These are phyloP conservation scores for Hypanus sabinus DNA, from an alignment of 2,113 vertebrate genomes.

Conservation along the genomic window DNA sequence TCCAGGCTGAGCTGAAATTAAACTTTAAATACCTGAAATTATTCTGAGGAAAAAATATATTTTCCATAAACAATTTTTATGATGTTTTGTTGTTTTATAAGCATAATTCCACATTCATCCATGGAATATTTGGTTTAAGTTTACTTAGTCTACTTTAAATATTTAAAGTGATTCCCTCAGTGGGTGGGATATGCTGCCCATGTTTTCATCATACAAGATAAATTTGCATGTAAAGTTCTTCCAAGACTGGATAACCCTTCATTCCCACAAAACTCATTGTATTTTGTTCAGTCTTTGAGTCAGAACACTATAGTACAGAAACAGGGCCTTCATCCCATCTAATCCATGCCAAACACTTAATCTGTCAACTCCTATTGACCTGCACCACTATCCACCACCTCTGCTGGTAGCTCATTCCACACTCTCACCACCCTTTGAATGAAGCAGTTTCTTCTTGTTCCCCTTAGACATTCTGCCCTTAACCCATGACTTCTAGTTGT, in stretches of 20 bases:
- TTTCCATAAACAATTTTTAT: not conserved
- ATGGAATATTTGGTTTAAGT: not conserved
- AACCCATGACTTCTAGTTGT: too few species aligned
- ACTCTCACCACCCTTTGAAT: too few species aligned
- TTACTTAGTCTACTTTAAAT: too few species aligned
- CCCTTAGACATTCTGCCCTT: too few species aligned
- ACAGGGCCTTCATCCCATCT: too few species aligned
- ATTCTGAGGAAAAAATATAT: not conserved
- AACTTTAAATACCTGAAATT: not conserved
- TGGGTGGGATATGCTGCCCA: conserved; percentile 56
- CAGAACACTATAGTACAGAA: too few species aligned
- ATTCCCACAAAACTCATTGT: not conserved
- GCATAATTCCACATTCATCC: not conserved
- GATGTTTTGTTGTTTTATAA: not conserved
- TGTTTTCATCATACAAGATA: not conserved
- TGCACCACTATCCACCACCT: too few species aligned
- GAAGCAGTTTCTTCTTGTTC: too few species aligned
- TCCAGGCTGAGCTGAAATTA: not conserved
- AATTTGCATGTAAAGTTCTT: not conserved
- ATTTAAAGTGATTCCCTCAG: too few species aligned
- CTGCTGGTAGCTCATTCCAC: too few species aligned
- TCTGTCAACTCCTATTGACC: too few species aligned
- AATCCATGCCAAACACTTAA: too few species aligned
- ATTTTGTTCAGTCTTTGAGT: not conserved
- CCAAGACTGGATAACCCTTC: not conserved